Evolutionary conservation across 2,888 invertebrate species (phyloP).

Genomic region (Polyommatus iphigenia): DNA sequence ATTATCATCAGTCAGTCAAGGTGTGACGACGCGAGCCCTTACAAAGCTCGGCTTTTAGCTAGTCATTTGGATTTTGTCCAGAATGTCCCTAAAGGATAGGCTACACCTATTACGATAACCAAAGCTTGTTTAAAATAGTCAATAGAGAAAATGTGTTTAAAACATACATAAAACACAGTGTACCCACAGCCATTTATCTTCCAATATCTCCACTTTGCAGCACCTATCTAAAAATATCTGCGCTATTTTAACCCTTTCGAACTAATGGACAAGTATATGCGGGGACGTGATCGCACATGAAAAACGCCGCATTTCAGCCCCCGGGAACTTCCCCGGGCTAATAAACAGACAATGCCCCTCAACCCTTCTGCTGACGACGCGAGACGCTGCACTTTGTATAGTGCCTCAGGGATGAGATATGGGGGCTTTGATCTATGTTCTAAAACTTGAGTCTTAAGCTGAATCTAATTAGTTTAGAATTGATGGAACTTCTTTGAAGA

Average conservation of each 20-base stretch:
- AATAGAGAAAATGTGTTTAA: too few species aligned
- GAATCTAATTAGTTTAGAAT: background rate
- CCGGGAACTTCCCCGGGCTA: background rate
- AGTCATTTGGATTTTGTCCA: too few species aligned
- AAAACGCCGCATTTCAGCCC: conserved; percentile 7
- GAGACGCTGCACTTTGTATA: background rate
- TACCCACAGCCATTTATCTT: background rate
- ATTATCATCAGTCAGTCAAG: too few species aligned
- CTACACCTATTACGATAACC: too few species aligned
- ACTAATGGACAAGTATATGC: background rate
- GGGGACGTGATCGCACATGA: conserved; percentile 11
- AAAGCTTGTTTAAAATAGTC: too few species aligned
- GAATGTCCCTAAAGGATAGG: too few species aligned
- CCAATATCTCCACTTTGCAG: background rate
- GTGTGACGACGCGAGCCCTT: too few species aligned
- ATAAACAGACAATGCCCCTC: conserved; percentile 19
- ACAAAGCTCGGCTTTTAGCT: too few species aligned
- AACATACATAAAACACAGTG: background rate
- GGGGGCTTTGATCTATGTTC: background rate
- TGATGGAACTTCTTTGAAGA: background rate
- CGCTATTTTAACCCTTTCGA: conserved; percentile 1
- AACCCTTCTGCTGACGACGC: conserved; percentile 22
- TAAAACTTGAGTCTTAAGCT: background rate
- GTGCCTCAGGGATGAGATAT: background rate
- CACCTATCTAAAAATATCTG: background rate